Evolutionary conservation across 2,113 vertebrate species (phyloP).

Genomic region (Planiliza haematocheilus): DNA sequence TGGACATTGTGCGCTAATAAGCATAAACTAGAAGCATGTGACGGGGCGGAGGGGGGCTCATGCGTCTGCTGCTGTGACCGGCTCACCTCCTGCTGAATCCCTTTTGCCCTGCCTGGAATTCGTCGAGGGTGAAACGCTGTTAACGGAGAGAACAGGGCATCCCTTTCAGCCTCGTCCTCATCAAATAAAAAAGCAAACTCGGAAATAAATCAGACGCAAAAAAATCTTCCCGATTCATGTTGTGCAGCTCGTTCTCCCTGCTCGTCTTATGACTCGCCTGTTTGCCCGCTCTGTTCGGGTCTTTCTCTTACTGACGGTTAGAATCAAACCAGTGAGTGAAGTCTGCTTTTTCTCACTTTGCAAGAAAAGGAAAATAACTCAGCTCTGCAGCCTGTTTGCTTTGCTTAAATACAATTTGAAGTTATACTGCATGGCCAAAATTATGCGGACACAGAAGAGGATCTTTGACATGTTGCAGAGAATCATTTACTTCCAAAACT

Average conservation of each 20-base stretch:
- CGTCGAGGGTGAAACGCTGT: constrained; percentile 43
- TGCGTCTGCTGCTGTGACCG: constrained; percentile 28
- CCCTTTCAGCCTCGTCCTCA: constrained; percentile 40
- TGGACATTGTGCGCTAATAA: constrained; percentile 44
- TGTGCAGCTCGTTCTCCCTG: constrained; percentile 34
- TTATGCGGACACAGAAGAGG: no score
- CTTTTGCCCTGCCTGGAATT: constrained; percentile 30
- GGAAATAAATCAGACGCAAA: constrained; percentile 51
- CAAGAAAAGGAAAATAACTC: no score
- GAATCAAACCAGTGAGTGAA: no score
- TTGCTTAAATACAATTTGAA: no score
- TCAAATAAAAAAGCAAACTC: constrained; percentile 28
- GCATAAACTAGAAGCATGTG: constrained; percentile 56
- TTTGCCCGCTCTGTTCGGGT: constrained; percentile 11
- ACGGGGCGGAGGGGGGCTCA: constrained; percentile 30
- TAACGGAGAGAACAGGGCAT: constrained; percentile 49
- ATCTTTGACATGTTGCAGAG: no score
- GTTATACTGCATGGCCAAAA: no score
- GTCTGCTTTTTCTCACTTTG: no score
- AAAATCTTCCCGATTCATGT: constrained; percentile 41
- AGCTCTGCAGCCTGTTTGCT: no score
- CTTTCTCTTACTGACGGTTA: no score
- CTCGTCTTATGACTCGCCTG: constrained; percentile 62
- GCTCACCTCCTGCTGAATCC: constrained; percentile 57
- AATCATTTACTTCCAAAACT: no score